phyloP scores from a whole-genome alignment of 2,797 vertebrate species.

The Spondyliosoma cantharus region DNA sequence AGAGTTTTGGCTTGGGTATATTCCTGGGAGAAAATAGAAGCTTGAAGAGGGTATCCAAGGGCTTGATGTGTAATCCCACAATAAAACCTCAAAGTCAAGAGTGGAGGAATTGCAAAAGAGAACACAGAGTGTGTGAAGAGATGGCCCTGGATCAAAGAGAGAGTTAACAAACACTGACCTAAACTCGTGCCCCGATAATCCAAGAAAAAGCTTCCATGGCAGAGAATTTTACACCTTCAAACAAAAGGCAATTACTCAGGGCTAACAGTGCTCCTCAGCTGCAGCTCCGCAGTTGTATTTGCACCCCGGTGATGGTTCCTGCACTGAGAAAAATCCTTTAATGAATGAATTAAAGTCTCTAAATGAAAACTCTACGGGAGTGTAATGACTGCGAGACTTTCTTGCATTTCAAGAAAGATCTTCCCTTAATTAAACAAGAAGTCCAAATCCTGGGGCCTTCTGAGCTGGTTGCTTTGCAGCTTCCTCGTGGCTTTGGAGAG shows the following conservation, averaged over 20 bases:
- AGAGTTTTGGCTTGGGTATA: slow-evolving; percentile 29
- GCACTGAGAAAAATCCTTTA: slow-evolving; percentile 21
- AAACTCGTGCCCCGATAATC: slow-evolving; percentile 52
- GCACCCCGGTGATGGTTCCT: slow-evolving; percentile 22
- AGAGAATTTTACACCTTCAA: slow-evolving; percentile 44
- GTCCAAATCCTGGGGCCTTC: slow-evolving; percentile 32
- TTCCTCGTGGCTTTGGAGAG: slow-evolving; percentile 31
- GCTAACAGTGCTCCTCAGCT: slow-evolving; percentile 14
- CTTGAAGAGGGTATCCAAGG: slow-evolving; percentile 25
- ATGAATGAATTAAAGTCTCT: slow-evolving; percentile 39
- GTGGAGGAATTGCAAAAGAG: slow-evolving; percentile 17
- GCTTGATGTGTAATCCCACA: slow-evolving; percentile 44
- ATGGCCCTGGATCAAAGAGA: slow-evolving; percentile 42
- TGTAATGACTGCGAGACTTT: slow-evolving; percentile 21
- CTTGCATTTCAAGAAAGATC: slow-evolving; percentile 33
- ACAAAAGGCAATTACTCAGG: slow-evolving; percentile 46
- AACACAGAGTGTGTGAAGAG: background rate
- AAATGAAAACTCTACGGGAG: slow-evolving; percentile 47
- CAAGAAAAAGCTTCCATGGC: slow-evolving; percentile 38
- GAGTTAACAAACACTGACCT: slow-evolving; percentile 37
- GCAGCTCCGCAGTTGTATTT: slow-evolving; percentile 20
- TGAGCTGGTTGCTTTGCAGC: slow-evolving; percentile 3
- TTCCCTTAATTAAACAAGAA: slow-evolving; percentile 53
- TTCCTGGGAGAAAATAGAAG: slow-evolving; percentile 24
- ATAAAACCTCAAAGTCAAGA: slow-evolving; percentile 52